A percentile compares a stretch with the other conserved stretches of the same genome.
Conservation (phyloP, 2,888 invertebrate species). For the Tricholauxania praeusta region DNA sequence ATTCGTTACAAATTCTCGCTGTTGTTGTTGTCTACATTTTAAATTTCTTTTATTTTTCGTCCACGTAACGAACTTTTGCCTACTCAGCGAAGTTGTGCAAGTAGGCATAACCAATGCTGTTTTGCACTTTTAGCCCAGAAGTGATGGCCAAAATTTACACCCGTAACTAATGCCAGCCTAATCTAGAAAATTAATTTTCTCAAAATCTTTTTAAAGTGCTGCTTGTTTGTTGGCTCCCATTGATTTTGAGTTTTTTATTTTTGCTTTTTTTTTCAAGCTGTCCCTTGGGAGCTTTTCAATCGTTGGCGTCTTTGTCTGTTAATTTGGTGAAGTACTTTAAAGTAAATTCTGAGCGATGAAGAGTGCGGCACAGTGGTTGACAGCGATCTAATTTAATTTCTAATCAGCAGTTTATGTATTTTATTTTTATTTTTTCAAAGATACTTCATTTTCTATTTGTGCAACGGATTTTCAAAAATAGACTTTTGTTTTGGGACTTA, state of each 20-base stretch:
- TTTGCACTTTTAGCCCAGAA: not conserved
- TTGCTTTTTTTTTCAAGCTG: not conserved
- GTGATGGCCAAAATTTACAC: slow-evolving; percentile 12
- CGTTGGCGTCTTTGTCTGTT: slow-evolving; percentile 18
- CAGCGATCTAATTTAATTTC: slow-evolving; percentile 26
- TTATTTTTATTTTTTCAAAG: not conserved
- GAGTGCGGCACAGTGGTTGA: not conserved
- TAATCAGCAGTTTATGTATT: slow-evolving; percentile 32
- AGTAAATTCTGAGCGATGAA: not conserved
- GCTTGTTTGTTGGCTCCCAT: not conserved
- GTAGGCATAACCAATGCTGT: slow-evolving; percentile 23
- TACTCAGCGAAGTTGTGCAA: not conserved
- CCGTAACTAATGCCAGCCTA: slow-evolving; percentile 45
- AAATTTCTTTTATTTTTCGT: not conserved
- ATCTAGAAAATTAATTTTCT: slow-evolving; percentile 54
- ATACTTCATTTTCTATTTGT: not conserved
- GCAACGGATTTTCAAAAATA: slow-evolving; percentile 8
- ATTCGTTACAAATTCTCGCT: slow-evolving; percentile 10
- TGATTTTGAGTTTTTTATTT: not conserved
- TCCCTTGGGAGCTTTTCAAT: slow-evolving; percentile 16
- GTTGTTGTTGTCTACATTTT: too few relatives aligned
- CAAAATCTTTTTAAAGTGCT: slow-evolving; percentile 36
- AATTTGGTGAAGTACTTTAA: slow-evolving; percentile 19
- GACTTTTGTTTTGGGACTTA: slow-evolving; percentile 8
- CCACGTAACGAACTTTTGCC: not conserved